Evolutionary conservation across 1,140 invertebrate species (phyloP), one percentile per base, ranked within the genome.

Genomic region (Heliconius eleuchia): DNA sequence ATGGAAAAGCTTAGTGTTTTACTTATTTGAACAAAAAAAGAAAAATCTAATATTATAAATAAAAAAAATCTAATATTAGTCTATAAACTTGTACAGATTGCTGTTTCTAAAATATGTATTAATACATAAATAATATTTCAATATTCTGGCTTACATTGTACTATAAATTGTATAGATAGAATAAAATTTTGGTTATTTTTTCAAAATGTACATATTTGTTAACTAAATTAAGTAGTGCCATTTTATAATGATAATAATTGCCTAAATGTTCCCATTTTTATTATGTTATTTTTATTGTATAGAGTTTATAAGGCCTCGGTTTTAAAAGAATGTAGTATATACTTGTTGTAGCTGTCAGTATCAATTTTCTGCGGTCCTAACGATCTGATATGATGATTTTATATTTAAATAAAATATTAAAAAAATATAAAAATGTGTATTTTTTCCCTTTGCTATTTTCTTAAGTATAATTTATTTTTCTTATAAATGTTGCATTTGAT

Each of bases 391-490:
- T 86, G 83, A 81, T 87, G 86, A 88, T 92, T 93, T 92, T 92
- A 91, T 93, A 93, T 91, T 89, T 86, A 88, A 57, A 87, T 90
- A 91, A 91, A 91, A 86, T 87, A 92, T 89, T 89, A 2, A 90
- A 91, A 85, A 84, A 80, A 91, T 91, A 86, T 90, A 91, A 82
- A 80, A 86, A 52, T 19, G 50, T 52, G 18, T 52, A 52, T 52
- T 18, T 66, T 66, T 23, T 66, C 23, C 60, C 60, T 27, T 30
- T 27, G n/a, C 2, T 57, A 9, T 23, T 3, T 16, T 55, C 18
- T 55, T 30, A 23, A 23, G 23, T 23, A 23, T 23, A 23, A 23
- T 23, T 23, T 23, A 0, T 23, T 23, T 23, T 23, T 23, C 23
- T 23, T 23, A 23, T 23, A 23, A 23, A 23, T 23, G 0, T 23